Evolutionary conservation across 2,797 vertebrate genomes (phyloP).

Genomic region (Fratercula arctica): DNA sequence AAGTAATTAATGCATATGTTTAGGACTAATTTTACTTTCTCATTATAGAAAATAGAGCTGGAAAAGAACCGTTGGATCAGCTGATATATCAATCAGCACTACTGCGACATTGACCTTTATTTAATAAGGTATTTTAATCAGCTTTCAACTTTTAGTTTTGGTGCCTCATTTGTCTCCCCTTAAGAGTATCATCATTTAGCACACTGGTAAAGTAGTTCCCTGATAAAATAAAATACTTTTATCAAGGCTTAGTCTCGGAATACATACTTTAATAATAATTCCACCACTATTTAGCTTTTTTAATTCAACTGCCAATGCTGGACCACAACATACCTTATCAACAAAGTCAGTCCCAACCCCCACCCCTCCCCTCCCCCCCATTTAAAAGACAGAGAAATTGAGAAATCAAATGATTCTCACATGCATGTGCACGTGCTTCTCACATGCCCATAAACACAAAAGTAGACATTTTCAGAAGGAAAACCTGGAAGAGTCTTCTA

Average conservation of each 20-base stretch:
- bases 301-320: background rate
- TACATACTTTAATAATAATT: background rate
- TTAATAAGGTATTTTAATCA: slow-evolving; percentile 63
- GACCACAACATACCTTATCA: background rate
- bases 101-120: slow-evolving; percentile 48
- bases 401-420: background rate
- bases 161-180: slow-evolving; percentile 28
- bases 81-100: slow-evolving; percentile 55
- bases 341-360: background rate
- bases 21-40: slow-evolving; percentile 56
- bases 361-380: background rate
- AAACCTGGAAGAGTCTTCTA: background rate
- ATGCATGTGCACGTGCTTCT: background rate
- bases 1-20: slow-evolving; percentile 54
- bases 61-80: slow-evolving; percentile 42
- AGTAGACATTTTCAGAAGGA: background rate
- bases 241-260: background rate
- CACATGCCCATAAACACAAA: background rate
- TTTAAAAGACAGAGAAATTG: background rate
- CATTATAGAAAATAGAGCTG: slow-evolving; percentile 44
- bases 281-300: background rate
- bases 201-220: background rate
- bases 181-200: background rate
- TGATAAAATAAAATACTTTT: background rate
- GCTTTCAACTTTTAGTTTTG: slow-evolving; percentile 23